Conservation (phyloP, 2,797 vertebrate species). For the Cetoscarus ocellatus region DNA sequence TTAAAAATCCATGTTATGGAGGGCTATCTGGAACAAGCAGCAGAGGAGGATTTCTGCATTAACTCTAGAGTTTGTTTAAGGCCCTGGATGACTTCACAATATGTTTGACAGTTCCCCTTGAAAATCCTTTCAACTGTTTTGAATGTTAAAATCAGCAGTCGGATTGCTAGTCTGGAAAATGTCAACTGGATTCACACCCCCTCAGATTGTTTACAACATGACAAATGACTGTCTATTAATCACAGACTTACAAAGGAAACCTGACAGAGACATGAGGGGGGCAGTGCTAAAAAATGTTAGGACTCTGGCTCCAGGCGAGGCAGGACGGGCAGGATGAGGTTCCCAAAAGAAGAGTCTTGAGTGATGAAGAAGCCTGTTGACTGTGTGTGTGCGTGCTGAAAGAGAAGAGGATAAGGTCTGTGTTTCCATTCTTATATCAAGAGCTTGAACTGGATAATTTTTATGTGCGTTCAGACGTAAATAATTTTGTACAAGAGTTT, state of each 20-base stretch:
- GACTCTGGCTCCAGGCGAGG: slow-evolving; percentile 93
- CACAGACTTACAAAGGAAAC: slow-evolving; percentile 27
- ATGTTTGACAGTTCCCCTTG: slow-evolving; percentile 5
- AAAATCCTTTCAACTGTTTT: slow-evolving; percentile 6
- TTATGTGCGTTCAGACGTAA: too few species aligned
- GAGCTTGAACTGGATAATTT: too few species aligned
- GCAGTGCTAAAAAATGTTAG: slow-evolving; percentile 32
- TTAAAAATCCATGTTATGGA: slow-evolving; percentile 27
- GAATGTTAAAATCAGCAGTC: slow-evolving; percentile 13
- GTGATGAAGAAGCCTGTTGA: slow-evolving; percentile 99
- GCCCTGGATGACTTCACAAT: neutral
- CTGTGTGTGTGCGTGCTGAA: slow-evolving; percentile 95
- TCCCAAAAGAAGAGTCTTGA: slow-evolving; percentile 97
- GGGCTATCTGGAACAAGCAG: neutral
- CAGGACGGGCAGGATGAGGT: slow-evolving; percentile 97
- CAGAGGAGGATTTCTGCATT: neutral
- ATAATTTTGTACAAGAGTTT: too few species aligned
- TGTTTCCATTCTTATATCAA: neutral
- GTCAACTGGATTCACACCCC: slow-evolving; percentile 16
- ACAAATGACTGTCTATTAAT: slow-evolving; percentile 27
- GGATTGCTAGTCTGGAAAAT: slow-evolving; percentile 31
- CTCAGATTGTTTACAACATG: slow-evolving; percentile 28
- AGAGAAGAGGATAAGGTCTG: slow-evolving; percentile 29
- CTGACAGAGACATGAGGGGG: neutral
- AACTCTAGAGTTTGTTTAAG: slow-evolving; percentile 1